Base-by-base conservation (phyloP, 2,797 vertebrate species). In the Caiman crocodilus region DNA sequence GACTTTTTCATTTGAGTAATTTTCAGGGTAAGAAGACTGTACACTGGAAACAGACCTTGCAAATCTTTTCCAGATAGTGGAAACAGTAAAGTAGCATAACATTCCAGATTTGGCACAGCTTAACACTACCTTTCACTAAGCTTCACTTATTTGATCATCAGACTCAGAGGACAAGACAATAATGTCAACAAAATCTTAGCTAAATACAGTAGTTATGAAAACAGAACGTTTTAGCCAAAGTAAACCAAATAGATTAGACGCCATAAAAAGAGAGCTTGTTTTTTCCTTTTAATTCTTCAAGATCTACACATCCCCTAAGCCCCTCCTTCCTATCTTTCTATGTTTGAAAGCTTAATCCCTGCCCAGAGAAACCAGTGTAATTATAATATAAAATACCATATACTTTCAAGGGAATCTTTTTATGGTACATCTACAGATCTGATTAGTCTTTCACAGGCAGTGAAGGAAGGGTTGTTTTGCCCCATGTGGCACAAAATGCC, bases 391-490 rank as follows among this genome's bases (percentile, higher is more conserved):
- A 61, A 93, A 0, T 78, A 87, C 82, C 56, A 21, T 69, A n/a
- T 79, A 28, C 23, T 91, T 93, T 94, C 92, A 96, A 96, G 96
- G 95, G 94, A 97, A 96, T 95, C 95, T 95, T 95, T 96, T 93
- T 93, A 91, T 95, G 95, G 93, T 89, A 94, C 94, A 92, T 83
- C 94, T 94, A 0, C 86, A 76, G 32, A 73, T 84, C 94, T 94
- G 85, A 94, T 65, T 82, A 94, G 16, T 7, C 63, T 91, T 93
- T 93, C 84, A 91, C 93, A 93, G 96, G 20, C 95, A 94, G 42
- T 50, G 42, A 50, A 50, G 9, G 10, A 50, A 50, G 42, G 35
- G 35, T 35, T 35, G 35, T 35, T 35, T 35, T 35, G 35, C 35
- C 35, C 35, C 35, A 35, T 35, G 35, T 35, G 35, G 35, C 35